Conservation (phyloP, 2,113 vertebrate genomes). For the Pogonocichla stellata region DNA sequence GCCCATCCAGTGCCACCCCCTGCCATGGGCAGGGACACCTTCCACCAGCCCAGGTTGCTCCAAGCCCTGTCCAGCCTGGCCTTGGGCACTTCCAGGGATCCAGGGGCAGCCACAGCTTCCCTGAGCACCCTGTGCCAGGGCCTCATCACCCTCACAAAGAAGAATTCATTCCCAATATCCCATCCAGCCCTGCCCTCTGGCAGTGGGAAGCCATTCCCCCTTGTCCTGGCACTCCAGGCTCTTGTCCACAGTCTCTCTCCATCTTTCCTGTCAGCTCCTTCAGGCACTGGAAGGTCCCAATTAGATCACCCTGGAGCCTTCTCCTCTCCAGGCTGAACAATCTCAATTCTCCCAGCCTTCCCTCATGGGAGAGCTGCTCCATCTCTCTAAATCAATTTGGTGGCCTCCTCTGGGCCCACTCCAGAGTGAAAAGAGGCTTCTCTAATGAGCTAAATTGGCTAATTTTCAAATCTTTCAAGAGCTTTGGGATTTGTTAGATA, state of each 20-base stretch:
- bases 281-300: neutral
- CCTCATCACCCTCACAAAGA: rapidly evolving
- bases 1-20: neutral
- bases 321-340: neutral
- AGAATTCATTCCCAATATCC: rapidly evolving
- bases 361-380: neutral
- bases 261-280: neutral
- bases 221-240: neutral
- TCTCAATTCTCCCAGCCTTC: neutral
- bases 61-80: rapidly evolving
- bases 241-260: neutral
- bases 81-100: neutral
- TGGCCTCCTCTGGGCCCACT: neutral
- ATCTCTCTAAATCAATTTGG: neutral
- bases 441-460: neutral
- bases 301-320: neutral
- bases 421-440: neutral
- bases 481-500: neutral
- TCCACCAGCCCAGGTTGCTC: rapidly evolving
- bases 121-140: neutral
- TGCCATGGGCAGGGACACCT: neutral
- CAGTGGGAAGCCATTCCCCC: neutral
- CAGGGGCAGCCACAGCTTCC: neutral
- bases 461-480: neutral
- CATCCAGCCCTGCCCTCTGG: rapidly evolving